Evolutionary conservation across 23 tunicate species (phyloP), one percentile per base, ranked within the genome.

Genomic region (Pegea sp.): DNA sequence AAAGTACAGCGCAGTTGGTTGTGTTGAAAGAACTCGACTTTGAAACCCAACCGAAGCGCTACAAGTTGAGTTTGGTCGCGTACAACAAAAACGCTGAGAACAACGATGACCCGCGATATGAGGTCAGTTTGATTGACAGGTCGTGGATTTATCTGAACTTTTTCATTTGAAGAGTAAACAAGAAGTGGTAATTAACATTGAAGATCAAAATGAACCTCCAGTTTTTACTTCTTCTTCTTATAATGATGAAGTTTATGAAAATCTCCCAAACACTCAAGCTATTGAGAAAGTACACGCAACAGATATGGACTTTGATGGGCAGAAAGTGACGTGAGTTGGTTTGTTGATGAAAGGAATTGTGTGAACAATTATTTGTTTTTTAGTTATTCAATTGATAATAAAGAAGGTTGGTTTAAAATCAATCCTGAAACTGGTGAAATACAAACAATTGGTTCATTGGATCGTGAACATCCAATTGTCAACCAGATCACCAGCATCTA

Each of bases 161-260:
- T 18, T 52, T n/a, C 21, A n/a, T 52, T 0, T 0, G 13, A n/a
- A 7, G 19, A 25, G 7, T 38, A 65, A 62, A 22, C 56, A 24
- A 32, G 54, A 22, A 48, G 63, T 33, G n/a, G 30, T 53, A 0
- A 52, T 71, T 3, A 31, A 0, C 4, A 54, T 80, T 21, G 59
- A 54, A 25, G 94, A 81, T 63, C 71, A 56, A 49, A 81, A 81
- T 52, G 94, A 81, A 42, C 81, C 94, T 0, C 94, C 94, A 18
- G 61, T 61, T 2, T 81, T 81, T 49, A 43, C 21, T 3, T 42
- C 57, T 48, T 31, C 33, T 4, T 76, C 94, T 19, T 81, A 81
- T 46, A 33, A 1, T 34, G 81, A 53, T 4, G 11, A 30, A 22
- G 66, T 73, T 2, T 22, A 44, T 19, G 81, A 73, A 56, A 65